Percentiles rank a stretch among this genome's conserved stretches.
Evolutionary conservation across 2,113 vertebrate species (phyloP).

Genomic region (Nothobranchius furzeri): DNA sequence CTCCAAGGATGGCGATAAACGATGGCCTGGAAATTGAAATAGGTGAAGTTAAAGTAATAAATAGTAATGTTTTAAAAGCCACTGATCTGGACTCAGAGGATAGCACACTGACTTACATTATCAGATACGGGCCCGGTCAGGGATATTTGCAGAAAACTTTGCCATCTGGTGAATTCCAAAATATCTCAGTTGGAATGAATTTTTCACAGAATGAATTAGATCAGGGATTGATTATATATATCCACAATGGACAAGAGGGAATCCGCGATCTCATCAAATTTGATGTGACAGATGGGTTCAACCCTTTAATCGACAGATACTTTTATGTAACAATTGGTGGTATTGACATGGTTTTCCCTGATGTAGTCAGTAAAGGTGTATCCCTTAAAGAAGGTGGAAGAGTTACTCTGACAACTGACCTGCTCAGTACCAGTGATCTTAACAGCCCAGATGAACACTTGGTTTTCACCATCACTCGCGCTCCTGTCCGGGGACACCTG

Average conservation of each 20-base stretch:
- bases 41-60: conserved; percentile 86
- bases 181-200: conserved; percentile 91
- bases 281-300: conserved; percentile 94
- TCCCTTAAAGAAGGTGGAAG: conserved; percentile 92
- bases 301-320: conserved; percentile 93
- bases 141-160: conserved; percentile 84
- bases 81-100: conserved; percentile 96
- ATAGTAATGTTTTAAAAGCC: conserved; percentile 86
- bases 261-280: conserved; percentile 94
- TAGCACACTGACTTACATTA: conserved; percentile 83
- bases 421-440: conserved; percentile 93
- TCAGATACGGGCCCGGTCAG: conserved; percentile 87
- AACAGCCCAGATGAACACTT: conserved; percentile 96
- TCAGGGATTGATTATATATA: conserved; percentile 84
- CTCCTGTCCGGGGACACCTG: conserved; percentile 89
- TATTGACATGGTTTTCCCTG: conserved; percentile 91
- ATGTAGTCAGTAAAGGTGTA: conserved; percentile 93
- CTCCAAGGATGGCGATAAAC: conserved; percentile 92
- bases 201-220: conserved; percentile 95
- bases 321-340: conserved; percentile 91
- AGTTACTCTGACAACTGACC: conserved; percentile 92
- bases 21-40: conserved; percentile 92
- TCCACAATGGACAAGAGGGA: conserved; percentile 88
- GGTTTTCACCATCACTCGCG: conserved; percentile 91
- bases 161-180: conserved; percentile 77